Conservation (phyloP, 1,140 invertebrate species). For the Aphis craccivora region DNA sequence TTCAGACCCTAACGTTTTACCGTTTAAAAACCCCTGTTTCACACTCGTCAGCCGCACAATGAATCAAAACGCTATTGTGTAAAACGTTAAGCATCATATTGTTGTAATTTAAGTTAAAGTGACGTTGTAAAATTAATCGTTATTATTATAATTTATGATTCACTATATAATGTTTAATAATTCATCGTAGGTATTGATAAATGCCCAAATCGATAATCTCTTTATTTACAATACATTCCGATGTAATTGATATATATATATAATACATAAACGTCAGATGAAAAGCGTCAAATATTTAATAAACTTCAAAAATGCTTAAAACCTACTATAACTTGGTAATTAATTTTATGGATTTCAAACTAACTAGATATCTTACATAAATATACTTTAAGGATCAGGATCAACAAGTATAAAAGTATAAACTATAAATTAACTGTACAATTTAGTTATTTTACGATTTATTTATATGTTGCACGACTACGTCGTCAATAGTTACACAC, state of each 20-base stretch:
- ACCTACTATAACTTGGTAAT: neutral
- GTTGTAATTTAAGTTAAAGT: neutral
- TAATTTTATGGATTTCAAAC: neutral
- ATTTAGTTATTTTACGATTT: neutral
- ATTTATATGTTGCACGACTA: neutral
- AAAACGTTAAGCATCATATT: neutral
- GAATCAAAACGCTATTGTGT: neutral
- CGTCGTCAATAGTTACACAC: neutral
- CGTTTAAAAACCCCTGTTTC: neutral
- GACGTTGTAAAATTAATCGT: neutral
- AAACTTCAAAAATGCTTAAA: neutral
- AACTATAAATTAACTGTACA: neutral
- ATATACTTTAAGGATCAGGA: neutral
- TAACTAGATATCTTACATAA: neutral
- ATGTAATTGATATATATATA: neutral
- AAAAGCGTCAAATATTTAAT: neutral
- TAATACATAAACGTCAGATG: neutral
- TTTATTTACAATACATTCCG: slow-evolving; percentile 6
- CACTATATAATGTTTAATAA: neutral
- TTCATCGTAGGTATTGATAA: neutral
- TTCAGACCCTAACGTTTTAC: neutral
- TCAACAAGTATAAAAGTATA: neutral
- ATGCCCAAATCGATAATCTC: neutral
- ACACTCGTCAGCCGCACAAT: neutral
- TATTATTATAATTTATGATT: neutral